Evolutionary conservation across 2,888 invertebrate species (phyloP).

Genomic region (Hanleya hanleyi): DNA sequence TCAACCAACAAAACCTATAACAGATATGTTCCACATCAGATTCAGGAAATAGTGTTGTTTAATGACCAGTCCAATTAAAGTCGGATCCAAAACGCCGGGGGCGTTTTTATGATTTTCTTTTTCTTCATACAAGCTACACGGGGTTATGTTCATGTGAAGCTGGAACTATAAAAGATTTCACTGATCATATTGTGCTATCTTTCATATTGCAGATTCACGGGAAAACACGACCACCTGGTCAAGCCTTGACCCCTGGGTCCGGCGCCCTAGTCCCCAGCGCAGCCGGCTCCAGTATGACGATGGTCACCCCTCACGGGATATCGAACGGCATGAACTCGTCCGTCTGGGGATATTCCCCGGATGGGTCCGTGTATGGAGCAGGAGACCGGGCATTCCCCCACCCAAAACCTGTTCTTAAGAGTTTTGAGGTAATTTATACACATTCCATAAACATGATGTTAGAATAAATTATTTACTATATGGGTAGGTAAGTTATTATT

Average conservation of each 20-base stretch:
- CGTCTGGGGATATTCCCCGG: slow-evolving; percentile 18
- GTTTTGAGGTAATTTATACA: slow-evolving; percentile 57
- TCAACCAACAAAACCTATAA: too few relatives aligned
- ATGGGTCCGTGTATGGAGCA: slow-evolving; percentile 24
- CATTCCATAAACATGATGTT: too few relatives aligned
- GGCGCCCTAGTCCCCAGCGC: slow-evolving; percentile 35
- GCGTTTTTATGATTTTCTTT: too few relatives aligned
- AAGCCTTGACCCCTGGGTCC: slow-evolving; percentile 28
- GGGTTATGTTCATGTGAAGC: too few relatives aligned
- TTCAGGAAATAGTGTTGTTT: too few relatives aligned
- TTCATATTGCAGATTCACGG: slow-evolving; percentile 21
- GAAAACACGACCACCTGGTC: not conserved
- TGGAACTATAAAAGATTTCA: too few relatives aligned
- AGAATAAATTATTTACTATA: slow-evolving; percentile 4
- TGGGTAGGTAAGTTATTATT: too few relatives aligned
- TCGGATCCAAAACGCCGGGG: too few relatives aligned
- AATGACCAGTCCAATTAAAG: too few relatives aligned
- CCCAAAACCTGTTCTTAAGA: slow-evolving; percentile 57
- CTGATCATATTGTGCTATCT: too few relatives aligned
- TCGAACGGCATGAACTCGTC: slow-evolving; percentile 42
- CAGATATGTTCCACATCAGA: too few relatives aligned
- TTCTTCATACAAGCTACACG: too few relatives aligned
- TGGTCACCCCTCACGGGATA: slow-evolving; percentile 50
- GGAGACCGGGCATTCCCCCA: slow-evolving; percentile 35
- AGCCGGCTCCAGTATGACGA: slow-evolving; percentile 51